Conservation (phyloP, 1,140 invertebrate species). For the Drosophila teissieri region DNA sequence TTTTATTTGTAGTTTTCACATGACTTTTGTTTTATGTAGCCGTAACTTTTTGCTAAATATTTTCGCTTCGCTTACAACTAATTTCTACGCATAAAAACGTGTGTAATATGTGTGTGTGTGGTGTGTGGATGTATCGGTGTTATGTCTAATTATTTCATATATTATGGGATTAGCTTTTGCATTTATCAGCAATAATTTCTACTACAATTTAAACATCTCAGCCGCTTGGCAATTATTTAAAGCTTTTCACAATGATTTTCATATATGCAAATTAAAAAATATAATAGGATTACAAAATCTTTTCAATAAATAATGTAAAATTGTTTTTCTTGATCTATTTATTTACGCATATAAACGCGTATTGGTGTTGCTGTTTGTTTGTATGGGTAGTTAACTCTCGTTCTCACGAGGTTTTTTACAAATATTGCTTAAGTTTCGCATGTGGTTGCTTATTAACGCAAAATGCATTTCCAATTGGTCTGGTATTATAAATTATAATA, state of each 20-base stretch:
- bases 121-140: conserved; percentile 41
- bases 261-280: conserved; percentile 60
- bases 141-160: conserved; percentile 52
- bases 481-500: conserved; percentile 38
- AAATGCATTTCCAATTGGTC: conserved; percentile 41
- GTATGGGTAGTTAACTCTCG: conserved; percentile 49
- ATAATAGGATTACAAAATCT: conserved; percentile 47
- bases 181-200: conserved; percentile 61
- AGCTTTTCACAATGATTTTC: conserved; percentile 77
- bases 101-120: conserved; percentile 33
- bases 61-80: conserved; percentile 55
- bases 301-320: conserved; percentile 39
- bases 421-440: conserved; percentile 65
- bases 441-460: conserved; percentile 24
- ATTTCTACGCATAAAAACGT: conserved; percentile 77
- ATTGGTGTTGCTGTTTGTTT: conserved; percentile 32
- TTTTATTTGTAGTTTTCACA: conserved; percentile 49
- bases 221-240: conserved; percentile 72
- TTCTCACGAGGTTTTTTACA: conserved; percentile 36
- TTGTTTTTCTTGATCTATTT: conserved; percentile 32
- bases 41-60: conserved; percentile 65
- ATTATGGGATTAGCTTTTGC: conserved; percentile 62
- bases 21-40: conserved; percentile 29
- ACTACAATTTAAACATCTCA: conserved; percentile 75
- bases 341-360: conserved; percentile 44